Evolutionary conservation across 2,113 vertebrate species (phyloP), one percentile per base, ranked within the genome.

Genomic region (Cyrtonyx montezumae): DNA sequence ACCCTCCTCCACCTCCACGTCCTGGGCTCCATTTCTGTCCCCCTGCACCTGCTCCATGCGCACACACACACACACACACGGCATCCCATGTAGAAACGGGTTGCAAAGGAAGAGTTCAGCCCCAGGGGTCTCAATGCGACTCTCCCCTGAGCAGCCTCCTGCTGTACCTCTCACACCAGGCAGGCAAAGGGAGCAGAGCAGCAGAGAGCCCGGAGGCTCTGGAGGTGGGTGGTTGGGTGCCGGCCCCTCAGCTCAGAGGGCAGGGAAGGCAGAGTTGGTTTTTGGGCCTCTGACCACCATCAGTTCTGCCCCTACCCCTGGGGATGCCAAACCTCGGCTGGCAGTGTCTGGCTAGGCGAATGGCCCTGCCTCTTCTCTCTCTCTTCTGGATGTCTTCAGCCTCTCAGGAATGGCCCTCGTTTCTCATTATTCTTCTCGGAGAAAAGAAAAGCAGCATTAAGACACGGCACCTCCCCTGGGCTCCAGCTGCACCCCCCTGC

Each of bases 341-440:
- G 93, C 86, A 94, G 96, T 8, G 22, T 86, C 74, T 88, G 91
- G 91, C 79, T 65, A 58, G 71, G 93, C 4, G 9, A 81, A 94
- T 74, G 81, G 88, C 58, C 43, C 83, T 93, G 93, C 61, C 66
- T 80, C 73, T 94, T 94, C 94, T 77, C 45, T 71, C 19, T 90
- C 79, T 88, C 69, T 96, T 46, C 3, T 19, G 58, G 69, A 61
- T 55, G 28, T 12, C 40, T 36, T 55, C 25, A 0, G 70, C 42
- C 65, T 97, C 98, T 99, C 99, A 99, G 98, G 99, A 99, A 97
- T 99, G 99, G 94, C 98, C 98, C 83, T 99, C 99, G 19, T 98
- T 99, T 98, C 98, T 99, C 85, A 98, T 98, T 97, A 98, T 96
- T 98, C 99, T 99, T 95, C 59, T 92, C n/a, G 66, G 82, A 82